Conservation (phyloP, 1,140 invertebrate genomes). For the Pogonomyrmex barbatus region DNA sequence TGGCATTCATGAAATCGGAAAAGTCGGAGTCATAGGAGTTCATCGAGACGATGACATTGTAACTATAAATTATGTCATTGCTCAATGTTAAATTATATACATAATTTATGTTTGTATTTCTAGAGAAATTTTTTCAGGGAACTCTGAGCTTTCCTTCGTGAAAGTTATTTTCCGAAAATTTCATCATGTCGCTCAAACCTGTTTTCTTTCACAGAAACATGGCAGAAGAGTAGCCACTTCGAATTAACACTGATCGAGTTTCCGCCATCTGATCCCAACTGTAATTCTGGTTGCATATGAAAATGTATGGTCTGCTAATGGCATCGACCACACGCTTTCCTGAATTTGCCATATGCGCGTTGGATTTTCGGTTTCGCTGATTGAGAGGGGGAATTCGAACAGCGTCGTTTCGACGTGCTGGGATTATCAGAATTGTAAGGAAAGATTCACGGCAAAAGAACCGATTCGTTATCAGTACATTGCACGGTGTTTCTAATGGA, state of each 20-base stretch:
- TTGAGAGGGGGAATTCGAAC: slow-evolving; percentile 36
- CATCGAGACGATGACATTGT: neutral
- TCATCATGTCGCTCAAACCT: slow-evolving; percentile 38
- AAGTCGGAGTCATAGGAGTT: neutral
- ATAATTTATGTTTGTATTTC: slow-evolving; percentile 2
- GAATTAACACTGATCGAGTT: slow-evolving; percentile 68
- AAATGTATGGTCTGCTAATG: slow-evolving; percentile 64
- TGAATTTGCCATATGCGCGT: slow-evolving; percentile 50
- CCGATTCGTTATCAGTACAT: slow-evolving; percentile 18
- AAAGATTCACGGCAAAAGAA: slow-evolving; percentile 30
- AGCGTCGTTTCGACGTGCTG: slow-evolving; percentile 31
- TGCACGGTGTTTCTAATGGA: slow-evolving; percentile 1
- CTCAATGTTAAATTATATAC: slow-evolving; percentile 1
- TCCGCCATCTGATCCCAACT: slow-evolving; percentile 69
- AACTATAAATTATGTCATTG: slow-evolving; percentile 1
- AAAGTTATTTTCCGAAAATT: slow-evolving; percentile 53
- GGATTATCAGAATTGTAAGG: slow-evolving; percentile 60
- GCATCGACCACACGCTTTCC: slow-evolving; percentile 29
- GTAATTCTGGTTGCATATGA: slow-evolving; percentile 66
- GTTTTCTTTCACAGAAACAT: slow-evolving; percentile 12
- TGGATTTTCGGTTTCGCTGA: slow-evolving; percentile 64
- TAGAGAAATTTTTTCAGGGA: neutral
- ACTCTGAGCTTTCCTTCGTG: neutral
- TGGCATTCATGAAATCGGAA: neutral
- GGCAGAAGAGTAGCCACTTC: slow-evolving; percentile 51